Conservation (phyloP, 2,888 invertebrate genomes). For the Synanthedon formicaeformis region DNA sequence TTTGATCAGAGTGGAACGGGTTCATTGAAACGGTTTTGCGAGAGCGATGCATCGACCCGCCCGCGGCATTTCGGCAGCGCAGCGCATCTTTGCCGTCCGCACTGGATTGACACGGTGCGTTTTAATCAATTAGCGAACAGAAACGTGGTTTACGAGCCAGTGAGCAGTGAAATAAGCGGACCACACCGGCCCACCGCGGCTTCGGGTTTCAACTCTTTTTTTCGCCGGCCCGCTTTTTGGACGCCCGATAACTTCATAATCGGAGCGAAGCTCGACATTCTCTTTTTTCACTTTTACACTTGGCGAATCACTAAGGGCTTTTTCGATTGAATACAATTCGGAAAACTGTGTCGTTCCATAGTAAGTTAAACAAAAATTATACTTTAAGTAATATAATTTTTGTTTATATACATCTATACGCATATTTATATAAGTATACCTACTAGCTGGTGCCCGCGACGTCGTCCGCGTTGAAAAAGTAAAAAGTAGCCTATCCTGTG, state of each 20-base stretch:
- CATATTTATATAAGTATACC: no score
- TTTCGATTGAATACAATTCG: no score
- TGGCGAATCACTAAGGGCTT: constrained; percentile 8
- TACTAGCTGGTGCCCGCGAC: no score
- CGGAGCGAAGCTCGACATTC: constrained; percentile 23
- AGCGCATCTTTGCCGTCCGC: constrained; percentile 32
- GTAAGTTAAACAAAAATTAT: no score
- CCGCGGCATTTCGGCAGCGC: constrained; percentile 11
- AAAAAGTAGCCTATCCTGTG: no score
- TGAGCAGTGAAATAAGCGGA: constrained; percentile 63
- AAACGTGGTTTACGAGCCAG: constrained; percentile 49
- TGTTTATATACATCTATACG: background rate
- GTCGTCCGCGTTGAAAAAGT: no score
- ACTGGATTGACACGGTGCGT: constrained; percentile 60
- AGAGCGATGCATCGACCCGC: constrained; percentile 4
- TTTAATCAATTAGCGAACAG: constrained; percentile 66
- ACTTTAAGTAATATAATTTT: constrained; percentile 4
- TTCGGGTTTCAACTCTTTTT: constrained; percentile 47
- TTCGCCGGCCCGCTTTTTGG: constrained; percentile 7
- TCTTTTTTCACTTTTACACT: constrained; percentile 14
- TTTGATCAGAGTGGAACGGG: constrained; percentile 23
- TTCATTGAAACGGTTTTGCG: constrained; percentile 14
- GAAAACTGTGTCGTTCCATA: constrained; percentile 9
- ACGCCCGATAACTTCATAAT: constrained; percentile 18
- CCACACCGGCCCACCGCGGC: constrained; percentile 34